A percentile compares a stretch with the other conserved stretches of the same genome.
Evolutionary conservation across 2,113 vertebrate genomes (phyloP).

Genomic region (Macrotus californicus): DNA sequence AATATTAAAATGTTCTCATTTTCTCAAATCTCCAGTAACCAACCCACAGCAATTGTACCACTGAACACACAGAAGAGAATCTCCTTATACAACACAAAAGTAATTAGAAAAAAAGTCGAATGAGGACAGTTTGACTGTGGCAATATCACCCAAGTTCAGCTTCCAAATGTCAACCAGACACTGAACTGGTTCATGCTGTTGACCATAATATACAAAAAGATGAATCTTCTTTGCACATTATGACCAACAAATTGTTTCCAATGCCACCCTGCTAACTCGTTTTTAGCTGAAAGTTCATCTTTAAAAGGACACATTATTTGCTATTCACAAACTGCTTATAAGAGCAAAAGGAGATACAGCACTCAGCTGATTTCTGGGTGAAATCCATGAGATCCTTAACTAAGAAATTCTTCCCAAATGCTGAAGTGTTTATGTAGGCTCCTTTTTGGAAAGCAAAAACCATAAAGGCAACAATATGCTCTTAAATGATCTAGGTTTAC

Average conservation of each 20-base stretch:
- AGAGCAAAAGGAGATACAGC: background rate
- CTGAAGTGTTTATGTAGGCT: background rate
- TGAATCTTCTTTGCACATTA: background rate
- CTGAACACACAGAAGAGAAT: background rate
- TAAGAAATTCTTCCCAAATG: background rate
- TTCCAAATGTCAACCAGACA: background rate
- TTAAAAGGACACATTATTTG: background rate
- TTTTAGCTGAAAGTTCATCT: background rate
- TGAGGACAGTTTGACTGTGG: background rate
- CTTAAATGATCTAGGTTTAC: background rate
- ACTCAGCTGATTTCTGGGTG: background rate
- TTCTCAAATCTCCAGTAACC: background rate
- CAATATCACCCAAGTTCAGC: background rate
- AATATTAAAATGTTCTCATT: background rate
- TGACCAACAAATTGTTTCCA: background rate
- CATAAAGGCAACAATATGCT: background rate
- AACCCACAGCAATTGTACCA: background rate
- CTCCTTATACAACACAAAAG: background rate
- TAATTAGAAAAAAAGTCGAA: background rate
- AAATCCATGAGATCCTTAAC: background rate
- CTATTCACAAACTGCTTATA: background rate
- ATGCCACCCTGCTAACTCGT: background rate
- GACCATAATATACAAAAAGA: background rate
- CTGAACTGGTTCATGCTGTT: background rate
- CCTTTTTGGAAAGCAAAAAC: background rate